These are phyloP conservation scores for Drosophila mercatorum DNA, from an alignment of 2,888 invertebrate species.

Conservation along the genomic window DNA sequence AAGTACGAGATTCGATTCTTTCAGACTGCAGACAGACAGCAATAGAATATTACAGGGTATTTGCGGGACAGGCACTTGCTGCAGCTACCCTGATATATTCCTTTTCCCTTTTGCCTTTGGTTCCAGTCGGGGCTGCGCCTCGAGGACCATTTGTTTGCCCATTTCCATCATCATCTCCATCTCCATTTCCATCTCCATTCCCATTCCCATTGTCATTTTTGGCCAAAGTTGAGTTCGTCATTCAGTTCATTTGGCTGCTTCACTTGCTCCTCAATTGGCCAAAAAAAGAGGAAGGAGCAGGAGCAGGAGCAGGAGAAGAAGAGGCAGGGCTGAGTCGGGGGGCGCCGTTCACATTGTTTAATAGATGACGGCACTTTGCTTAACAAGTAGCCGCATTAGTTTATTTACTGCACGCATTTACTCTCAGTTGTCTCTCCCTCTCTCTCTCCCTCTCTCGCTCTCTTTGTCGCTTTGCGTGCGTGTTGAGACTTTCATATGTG, in stretches of 20 bases:
- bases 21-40: too few relatives aligned
- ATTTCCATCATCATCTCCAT: conserved; percentile 21
- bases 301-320: neutral
- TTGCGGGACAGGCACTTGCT: neutral
- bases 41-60: neutral
- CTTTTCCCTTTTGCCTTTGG: conserved; percentile 3
- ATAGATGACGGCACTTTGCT: conserved; percentile 80
- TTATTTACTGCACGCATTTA: conserved; percentile 68
- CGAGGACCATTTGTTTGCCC: conserved; percentile 3
- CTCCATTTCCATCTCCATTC: conserved; percentile 17
- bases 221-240: conserved; percentile 58
- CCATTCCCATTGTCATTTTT: conserved; percentile 49
- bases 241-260: conserved; percentile 43
- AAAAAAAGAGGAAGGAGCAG: neutral
- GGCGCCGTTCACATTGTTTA: conserved; percentile 63
- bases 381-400: conserved; percentile 79
- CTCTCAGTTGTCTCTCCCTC: conserved; percentile 12
- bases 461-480: conserved; percentile 17
- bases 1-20: neutral
- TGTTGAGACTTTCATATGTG: conserved; percentile 37
- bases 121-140: neutral
- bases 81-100: conserved; percentile 11
- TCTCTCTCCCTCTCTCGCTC: neutral
- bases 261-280: neutral
- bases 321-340: neutral